These are phyloP conservation scores for Gymnoscopelus braueri DNA, from an alignment of 2,797 vertebrate genomes.

Conservation along the genomic window DNA sequence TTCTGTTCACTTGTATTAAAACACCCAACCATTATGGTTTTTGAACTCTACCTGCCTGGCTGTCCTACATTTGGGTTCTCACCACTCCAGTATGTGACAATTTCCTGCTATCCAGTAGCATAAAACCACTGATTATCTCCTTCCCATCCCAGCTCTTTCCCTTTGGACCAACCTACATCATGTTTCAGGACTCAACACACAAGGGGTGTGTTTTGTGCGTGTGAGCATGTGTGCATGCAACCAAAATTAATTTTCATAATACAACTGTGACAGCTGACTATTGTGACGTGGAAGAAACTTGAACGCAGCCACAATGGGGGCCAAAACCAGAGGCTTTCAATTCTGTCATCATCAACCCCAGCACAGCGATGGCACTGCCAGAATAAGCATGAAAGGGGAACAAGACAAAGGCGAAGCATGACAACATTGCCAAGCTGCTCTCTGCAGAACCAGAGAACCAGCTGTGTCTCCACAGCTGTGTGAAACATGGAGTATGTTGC, in stretches of 20 bases:
- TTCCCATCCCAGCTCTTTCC: too few relatives aligned
- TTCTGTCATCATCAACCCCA: slow-evolving; percentile 38
- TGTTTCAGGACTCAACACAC: not conserved
- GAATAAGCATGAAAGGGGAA: slow-evolving; percentile 37
- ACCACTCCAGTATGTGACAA: too few relatives aligned
- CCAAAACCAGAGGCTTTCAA: slow-evolving; percentile 38
- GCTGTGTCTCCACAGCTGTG: slow-evolving; percentile 69
- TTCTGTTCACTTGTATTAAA: too few relatives aligned
- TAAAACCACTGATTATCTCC: too few relatives aligned
- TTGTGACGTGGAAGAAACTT: not conserved
- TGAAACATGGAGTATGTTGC: slow-evolving; percentile 56
- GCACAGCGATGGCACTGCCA: slow-evolving; percentile 36
- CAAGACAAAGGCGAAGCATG: slow-evolving; percentile 31
- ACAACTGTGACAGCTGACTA: slow-evolving; percentile 8
- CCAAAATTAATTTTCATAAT: not conserved
- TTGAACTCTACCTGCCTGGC: too few relatives aligned
- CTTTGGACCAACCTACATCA: too few relatives aligned
- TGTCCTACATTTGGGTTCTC: too few relatives aligned
- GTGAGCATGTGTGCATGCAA: not conserved
- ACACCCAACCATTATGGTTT: too few relatives aligned
- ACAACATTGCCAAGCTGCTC: slow-evolving; percentile 40
- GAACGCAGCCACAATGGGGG: slow-evolving; percentile 5
- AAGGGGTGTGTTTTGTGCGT: not conserved
- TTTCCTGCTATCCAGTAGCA: too few relatives aligned
- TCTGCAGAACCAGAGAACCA: slow-evolving; percentile 59